Percentiles rank a stretch among this genome's conserved stretches.
phyloP scores from a whole-genome alignment of 2,888 invertebrate species.

The Drosophila kuntzei region DNA sequence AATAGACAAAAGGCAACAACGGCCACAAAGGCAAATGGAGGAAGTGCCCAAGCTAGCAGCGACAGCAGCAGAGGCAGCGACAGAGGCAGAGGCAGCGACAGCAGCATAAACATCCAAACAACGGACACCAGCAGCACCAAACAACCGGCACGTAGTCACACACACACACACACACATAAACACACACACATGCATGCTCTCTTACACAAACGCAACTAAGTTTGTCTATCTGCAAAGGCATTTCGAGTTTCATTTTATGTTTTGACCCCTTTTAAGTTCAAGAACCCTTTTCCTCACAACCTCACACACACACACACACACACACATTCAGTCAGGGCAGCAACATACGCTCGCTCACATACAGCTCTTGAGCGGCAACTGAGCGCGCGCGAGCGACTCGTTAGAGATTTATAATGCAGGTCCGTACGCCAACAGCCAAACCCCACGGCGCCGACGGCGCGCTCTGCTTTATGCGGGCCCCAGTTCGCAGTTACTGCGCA shows the following conservation, averaged over 20 bases:
- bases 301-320: slow-evolving; percentile 41
- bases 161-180: slow-evolving; percentile 40
- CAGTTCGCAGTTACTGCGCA: slow-evolving; percentile 45
- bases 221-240: slow-evolving; percentile 80
- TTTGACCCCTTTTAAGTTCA: slow-evolving; percentile 85
- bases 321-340: slow-evolving; percentile 29
- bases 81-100: slow-evolving; percentile 39
- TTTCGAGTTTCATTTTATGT: slow-evolving; percentile 82
- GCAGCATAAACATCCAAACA: slow-evolving; percentile 61
- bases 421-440: slow-evolving; percentile 52
- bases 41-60: slow-evolving; percentile 61
- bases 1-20: slow-evolving; percentile 71
- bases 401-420: slow-evolving; percentile 72
- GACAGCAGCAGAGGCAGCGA: slow-evolving; percentile 16
- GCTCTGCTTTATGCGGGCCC: slow-evolving; percentile 49
- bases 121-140: slow-evolving; percentile 73
- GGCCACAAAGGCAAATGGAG: slow-evolving; percentile 71
- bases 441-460: slow-evolving; percentile 49
- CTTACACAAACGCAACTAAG: slow-evolving; percentile 57
- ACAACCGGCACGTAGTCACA: slow-evolving; percentile 58
- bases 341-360: slow-evolving; percentile 58
- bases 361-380: slow-evolving; percentile 64
- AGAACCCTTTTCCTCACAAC: slow-evolving; percentile 84
- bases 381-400: slow-evolving; percentile 70
- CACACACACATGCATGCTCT: slow-evolving; percentile 31